Evolutionary conservation across 2,797 vertebrate species (phyloP).

Genomic region (Aselliscus stoliczkanus): DNA sequence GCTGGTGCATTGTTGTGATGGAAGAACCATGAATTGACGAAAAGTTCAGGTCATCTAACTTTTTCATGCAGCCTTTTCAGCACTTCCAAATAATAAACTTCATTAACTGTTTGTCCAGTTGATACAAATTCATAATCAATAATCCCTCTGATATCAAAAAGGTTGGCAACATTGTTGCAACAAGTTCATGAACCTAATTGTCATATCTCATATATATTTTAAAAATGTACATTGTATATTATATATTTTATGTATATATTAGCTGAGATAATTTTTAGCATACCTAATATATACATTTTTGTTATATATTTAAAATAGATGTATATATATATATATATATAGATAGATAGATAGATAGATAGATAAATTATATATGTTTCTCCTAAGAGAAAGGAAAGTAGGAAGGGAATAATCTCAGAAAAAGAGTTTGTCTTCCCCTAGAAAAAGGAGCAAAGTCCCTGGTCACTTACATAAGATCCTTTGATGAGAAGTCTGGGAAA

Average conservation of each 20-base stretch:
- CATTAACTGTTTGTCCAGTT: too few species aligned
- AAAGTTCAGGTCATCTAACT: too few species aligned
- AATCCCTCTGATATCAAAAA: too few species aligned
- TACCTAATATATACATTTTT: neutral
- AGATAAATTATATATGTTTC: neutral
- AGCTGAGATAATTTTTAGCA: neutral
- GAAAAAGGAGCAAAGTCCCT: neutral
- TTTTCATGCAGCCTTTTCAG: too few species aligned
- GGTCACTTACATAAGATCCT: neutral
- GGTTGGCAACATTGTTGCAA: too few species aligned
- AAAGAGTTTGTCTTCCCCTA: neutral
- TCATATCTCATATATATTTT: neutral
- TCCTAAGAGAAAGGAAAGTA: neutral
- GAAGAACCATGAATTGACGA: too few species aligned
- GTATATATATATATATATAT: neutral
- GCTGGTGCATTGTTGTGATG: too few species aligned
- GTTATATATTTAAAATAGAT: neutral
- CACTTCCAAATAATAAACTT: too few species aligned
- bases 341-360: too few species aligned
- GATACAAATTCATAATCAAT: too few species aligned
- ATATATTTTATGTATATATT: neutral
- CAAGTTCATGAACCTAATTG: too few species aligned
- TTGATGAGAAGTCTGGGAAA: neutral
- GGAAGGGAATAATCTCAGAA: neutral
- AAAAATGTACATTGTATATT: neutral